Percentiles rank a stretch among this genome's conserved stretches.
Evolutionary conservation across 2,113 vertebrate genomes (phyloP).

Genomic region (rabbit (Oryctolagus cuniculus)): mOryCun1.1 NC_091445.1:78251501-78252000

Average conservation of each 20-base stretch:
- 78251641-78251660: background rate
- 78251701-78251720: background rate
- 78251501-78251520: slow-evolving; percentile 7
- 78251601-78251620: background rate
- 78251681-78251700: background rate
- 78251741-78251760: background rate
- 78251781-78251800: background rate
- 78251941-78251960: background rate
- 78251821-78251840: background rate
- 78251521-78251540: background rate
- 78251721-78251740: background rate
- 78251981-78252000: background rate
- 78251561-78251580: background rate
- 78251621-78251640: background rate
- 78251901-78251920: background rate
- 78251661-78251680: background rate
- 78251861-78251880: background rate
- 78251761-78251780: background rate
- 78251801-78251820: background rate
- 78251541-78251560: background rate
- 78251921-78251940: background rate
- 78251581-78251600: background rate
- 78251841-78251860: background rate
- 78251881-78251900: background rate
- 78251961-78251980: background rate